Conservation (phyloP, 23 tunicate species). For the Trididemnum miniatum region DNA sequence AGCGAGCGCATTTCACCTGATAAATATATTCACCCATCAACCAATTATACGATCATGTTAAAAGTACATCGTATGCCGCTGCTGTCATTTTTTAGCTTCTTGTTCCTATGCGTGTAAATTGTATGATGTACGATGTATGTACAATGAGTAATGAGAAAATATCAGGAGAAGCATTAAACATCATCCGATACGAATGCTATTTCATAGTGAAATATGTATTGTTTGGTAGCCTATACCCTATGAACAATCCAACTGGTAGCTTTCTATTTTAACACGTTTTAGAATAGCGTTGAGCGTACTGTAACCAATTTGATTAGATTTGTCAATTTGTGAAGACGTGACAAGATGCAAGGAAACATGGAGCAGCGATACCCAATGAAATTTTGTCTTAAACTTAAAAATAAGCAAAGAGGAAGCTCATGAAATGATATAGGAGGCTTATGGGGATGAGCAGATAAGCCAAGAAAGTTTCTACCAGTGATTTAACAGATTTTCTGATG, state of each 20-base stretch:
- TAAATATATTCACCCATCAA: too few species aligned
- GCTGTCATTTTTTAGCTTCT: too few species aligned
- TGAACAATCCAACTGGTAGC: background rate
- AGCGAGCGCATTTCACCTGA: conserved; percentile 57
- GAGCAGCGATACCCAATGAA: background rate
- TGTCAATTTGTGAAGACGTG: background rate
- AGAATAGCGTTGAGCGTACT: background rate
- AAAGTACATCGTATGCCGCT: too few species aligned
- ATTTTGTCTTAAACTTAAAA: background rate
- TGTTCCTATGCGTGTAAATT: too few species aligned
- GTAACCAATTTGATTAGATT: background rate
- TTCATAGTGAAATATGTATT: background rate
- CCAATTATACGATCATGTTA: too few species aligned
- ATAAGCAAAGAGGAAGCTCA: background rate
- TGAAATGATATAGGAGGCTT: conserved; percentile 4
- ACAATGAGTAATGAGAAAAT: conserved; percentile 11
- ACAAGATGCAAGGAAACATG: background rate
- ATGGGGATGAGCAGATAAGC: conserved; percentile 6
- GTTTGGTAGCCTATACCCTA: background rate
- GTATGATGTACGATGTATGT: background rate
- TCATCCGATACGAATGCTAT: background rate
- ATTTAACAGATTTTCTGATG: background rate
- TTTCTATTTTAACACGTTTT: background rate
- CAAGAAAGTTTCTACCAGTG: background rate
- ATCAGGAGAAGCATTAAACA: conserved; percentile 3